Evolutionary conservation across 2,888 invertebrate genomes (phyloP).

Genomic region (Zootermopsis nevadensis): DNA sequence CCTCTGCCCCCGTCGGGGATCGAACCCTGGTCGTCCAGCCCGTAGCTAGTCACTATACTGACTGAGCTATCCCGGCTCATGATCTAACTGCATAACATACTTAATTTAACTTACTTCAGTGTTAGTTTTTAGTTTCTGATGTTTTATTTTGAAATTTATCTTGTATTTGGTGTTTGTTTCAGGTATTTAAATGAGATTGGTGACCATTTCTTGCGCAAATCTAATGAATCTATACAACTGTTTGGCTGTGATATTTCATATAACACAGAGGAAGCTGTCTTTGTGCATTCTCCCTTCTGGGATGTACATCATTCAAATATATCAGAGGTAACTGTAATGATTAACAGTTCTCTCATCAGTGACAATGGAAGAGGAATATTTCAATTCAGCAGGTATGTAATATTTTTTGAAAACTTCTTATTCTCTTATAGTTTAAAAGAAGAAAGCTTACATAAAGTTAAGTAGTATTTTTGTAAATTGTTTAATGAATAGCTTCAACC

Average conservation of each 20-base stretch:
- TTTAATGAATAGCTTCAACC: no score
- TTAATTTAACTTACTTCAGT: no score
- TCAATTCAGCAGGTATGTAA: conserved; percentile 76
- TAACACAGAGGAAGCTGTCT: conserved; percentile 83
- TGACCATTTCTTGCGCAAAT: conserved; percentile 86
- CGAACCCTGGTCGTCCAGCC: no score
- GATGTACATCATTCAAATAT: conserved; percentile 87
- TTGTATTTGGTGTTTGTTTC: conserved; percentile 12
- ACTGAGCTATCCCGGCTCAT: no score
- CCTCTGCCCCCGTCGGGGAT: no score
- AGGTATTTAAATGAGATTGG: conserved; percentile 78
- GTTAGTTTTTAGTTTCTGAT: no score
- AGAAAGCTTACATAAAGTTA: not conserved
- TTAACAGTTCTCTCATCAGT: conserved; percentile 85
- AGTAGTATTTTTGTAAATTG: not conserved
- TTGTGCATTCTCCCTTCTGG: conserved; percentile 86
- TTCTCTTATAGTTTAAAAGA: not conserved
- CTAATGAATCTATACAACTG: conserved; percentile 87
- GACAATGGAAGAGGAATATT: conserved; percentile 90
- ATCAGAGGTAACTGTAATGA: conserved; percentile 89
- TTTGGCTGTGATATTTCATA: conserved; percentile 84
- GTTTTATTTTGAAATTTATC: no score
- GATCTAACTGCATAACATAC: no score
- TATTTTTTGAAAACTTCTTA: not conserved
- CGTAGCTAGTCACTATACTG: no score